Evolutionary conservation across 2,797 vertebrate species (phyloP).

Genomic region (Siniperca undulata): DNA sequence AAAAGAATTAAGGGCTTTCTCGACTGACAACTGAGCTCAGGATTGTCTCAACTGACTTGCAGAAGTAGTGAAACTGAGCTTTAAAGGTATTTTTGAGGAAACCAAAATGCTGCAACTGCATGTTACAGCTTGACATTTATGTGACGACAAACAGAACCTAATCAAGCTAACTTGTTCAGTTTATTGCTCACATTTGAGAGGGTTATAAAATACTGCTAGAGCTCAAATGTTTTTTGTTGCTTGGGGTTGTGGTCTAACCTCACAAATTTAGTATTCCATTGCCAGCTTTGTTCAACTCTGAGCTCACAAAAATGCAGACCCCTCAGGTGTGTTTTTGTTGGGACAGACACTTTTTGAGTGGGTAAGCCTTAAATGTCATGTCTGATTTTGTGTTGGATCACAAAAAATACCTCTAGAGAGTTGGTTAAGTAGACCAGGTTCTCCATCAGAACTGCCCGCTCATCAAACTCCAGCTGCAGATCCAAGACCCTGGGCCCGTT

Average conservation of each 20-base stretch:
- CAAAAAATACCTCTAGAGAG: slow-evolving; percentile 90
- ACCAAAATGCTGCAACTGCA: slow-evolving; percentile 13
- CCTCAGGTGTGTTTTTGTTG: background rate
- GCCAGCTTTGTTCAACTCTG: background rate
- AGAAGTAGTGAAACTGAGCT: slow-evolving; percentile 38
- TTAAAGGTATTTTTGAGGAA: slow-evolving; percentile 28
- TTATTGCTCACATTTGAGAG: slow-evolving; percentile 9
- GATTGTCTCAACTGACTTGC: slow-evolving; percentile 40
- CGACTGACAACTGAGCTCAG: slow-evolving; percentile 57
- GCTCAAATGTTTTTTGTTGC: background rate
- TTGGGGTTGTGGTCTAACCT: background rate
- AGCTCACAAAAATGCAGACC: background rate
- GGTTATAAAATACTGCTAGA: background rate
- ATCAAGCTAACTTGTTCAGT: background rate
- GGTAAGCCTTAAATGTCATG: background rate
- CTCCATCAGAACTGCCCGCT: slow-evolving; percentile 92
- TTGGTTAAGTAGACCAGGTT: slow-evolving; percentile 97
- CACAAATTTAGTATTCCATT: background rate
- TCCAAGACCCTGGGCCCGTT: slow-evolving; percentile 92
- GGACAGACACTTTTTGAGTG: background rate
- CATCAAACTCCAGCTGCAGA: slow-evolving; percentile 96
- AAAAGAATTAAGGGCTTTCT: slow-evolving; percentile 63
- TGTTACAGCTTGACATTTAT: slow-evolving; percentile 17
- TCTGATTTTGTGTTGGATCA: background rate
- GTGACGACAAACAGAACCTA: slow-evolving; percentile 1